Base-by-base conservation (phyloP, 2,113 vertebrate species). In the Oncorhynchus gorbuscha region DNA sequence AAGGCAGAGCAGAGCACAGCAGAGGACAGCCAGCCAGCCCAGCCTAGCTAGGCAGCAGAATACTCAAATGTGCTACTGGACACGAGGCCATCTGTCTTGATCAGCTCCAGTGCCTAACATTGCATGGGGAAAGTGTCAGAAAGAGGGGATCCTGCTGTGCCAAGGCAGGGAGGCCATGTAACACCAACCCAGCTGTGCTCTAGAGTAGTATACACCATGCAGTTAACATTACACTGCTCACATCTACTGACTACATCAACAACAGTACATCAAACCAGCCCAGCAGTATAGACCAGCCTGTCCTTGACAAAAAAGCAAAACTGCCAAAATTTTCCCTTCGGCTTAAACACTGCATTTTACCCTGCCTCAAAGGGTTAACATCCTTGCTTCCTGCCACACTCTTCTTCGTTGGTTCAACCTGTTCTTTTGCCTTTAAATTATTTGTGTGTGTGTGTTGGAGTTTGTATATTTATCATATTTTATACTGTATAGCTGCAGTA, bases 391-490 rank as follows among this genome's bases (percentile, higher is more conserved):
- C 86, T 89, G 89, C 81, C 82, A 80, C 78, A 76, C 89, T 86
- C 88, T 87, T 22, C 87, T 85, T 72, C 83, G 88, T 90, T 88
- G 81, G 93, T 85, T 91, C 87, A 90, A 94, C 93, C 92, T 78
- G 93, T 93, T 94, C 89, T 92, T 88, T 92, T 87, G 73, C 62
- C 76, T 85, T 86, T 75, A 85, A 72, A 77, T 77, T 75, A 71
- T 84, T 49, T 79, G 76, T 64, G 51, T 79, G 32, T 75, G 72
- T 75, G 69, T 59, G 67, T 18, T 14, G 26, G 66, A 3, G 66
- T 16, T 12, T 68, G 66, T 68, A 16, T 18, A 32, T 9, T 68
- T 16, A 12, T 14, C 51, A 55, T 68, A 6, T 32, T 9, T 45
- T 9, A 45, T 11, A 11, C 39, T 12, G 26, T 28, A 26, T 28